Conservation (phyloP, 2,888 invertebrate species). For the Leptinotarsa peninsularis region DNA sequence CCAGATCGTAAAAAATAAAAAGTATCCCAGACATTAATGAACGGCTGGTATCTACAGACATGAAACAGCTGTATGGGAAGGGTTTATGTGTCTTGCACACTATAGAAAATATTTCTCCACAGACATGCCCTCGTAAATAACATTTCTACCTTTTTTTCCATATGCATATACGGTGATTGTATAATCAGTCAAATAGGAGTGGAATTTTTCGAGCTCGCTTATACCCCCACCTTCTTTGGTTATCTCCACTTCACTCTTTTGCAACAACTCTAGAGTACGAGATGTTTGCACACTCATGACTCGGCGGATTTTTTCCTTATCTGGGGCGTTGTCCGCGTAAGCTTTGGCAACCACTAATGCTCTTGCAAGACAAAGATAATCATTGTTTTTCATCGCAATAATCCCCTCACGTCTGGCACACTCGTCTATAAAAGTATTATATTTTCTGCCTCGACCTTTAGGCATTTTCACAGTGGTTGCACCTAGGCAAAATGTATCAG, state of each 20-base stretch:
- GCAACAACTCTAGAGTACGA: background rate
- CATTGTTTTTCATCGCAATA: background rate
- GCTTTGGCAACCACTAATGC: constrained; percentile 27
- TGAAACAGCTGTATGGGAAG: too few species aligned
- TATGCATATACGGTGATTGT: constrained; percentile 32
- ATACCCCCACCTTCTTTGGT: constrained; percentile 34
- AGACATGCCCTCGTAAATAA: too few species aligned
- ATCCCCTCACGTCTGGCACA: constrained; percentile 26
- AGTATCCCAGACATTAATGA: too few species aligned
- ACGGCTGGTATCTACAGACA: background rate
- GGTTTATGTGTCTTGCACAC: too few species aligned
- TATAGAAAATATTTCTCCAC: too few species aligned
- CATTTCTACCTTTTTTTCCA: constrained; percentile 30
- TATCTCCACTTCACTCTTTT: constrained; percentile 6
- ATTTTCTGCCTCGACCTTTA: background rate
- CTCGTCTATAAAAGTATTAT: constrained; percentile 32
- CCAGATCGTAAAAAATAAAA: background rate
- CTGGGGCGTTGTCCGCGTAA: constrained; percentile 21
- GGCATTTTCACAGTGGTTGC: background rate
- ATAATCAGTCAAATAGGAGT: constrained; percentile 30
- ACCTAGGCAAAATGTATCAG: background rate
- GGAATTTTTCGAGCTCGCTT: constrained; percentile 33
- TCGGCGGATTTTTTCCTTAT: background rate
- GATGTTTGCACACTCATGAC: background rate
- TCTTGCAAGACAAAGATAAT: background rate